A percentile compares a stretch with the other conserved stretches of the same genome.
Evolutionary conservation across 2,888 invertebrate genomes (phyloP).

Genomic region (Coremacera marginata): DNA sequence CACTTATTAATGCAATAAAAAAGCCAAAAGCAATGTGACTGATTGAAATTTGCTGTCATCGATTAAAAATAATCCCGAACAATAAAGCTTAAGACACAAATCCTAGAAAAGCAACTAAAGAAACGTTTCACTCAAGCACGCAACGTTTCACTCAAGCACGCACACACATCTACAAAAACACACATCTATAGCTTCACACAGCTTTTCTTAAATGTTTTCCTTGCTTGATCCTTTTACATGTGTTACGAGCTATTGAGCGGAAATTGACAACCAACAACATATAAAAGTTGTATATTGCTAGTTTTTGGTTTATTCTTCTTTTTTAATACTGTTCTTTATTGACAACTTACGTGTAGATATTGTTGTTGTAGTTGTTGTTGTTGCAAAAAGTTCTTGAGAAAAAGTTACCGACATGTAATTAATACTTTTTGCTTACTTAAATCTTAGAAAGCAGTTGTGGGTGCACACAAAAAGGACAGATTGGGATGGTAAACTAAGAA

Average conservation of each 20-base stretch:
- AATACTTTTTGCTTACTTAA: constrained; percentile 38
- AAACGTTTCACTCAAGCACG: too few relatives aligned
- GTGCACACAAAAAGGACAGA: not conserved
- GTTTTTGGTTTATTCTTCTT: not conserved
- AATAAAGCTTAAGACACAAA: too few relatives aligned
- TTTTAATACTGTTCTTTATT: not conserved
- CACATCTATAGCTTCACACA: too few relatives aligned
- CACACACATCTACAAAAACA: too few relatives aligned
- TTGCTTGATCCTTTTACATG: not conserved
- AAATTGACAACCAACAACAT: constrained; percentile 10
- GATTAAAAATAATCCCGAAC: too few relatives aligned
- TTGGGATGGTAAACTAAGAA: not conserved
- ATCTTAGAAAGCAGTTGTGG: not conserved
- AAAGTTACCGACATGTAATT: constrained; percentile 43
- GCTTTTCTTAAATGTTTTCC: not conserved
- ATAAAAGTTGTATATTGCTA: not conserved
- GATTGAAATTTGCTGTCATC: too few relatives aligned
- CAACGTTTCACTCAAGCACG: too few relatives aligned
- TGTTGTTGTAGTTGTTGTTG: constrained; percentile 8
- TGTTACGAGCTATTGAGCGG: constrained; percentile 4
- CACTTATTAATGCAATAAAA: too few relatives aligned
- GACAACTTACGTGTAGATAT: not conserved
- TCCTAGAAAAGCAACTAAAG: too few relatives aligned
- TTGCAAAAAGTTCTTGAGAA: constrained; percentile 23
- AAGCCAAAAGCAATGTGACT: too few relatives aligned